Evolutionary conservation across 2,888 invertebrate species (phyloP).

Genomic region (Priocnemis perturbator): DNA sequence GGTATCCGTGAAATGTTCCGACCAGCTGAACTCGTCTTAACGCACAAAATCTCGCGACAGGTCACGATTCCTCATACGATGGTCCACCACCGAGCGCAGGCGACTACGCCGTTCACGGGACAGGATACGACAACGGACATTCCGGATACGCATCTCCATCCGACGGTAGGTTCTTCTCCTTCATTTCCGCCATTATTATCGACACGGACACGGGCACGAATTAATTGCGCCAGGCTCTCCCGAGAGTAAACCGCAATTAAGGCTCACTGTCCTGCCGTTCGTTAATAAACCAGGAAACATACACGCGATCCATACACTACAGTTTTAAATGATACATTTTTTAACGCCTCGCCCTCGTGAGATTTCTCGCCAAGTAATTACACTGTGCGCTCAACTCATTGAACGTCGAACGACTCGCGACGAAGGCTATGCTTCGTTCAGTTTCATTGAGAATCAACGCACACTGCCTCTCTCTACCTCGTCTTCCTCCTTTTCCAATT

Average conservation of each 20-base stretch:
- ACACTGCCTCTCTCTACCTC: too few relatives aligned
- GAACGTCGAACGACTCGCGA: too few relatives aligned
- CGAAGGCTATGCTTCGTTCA: too few relatives aligned
- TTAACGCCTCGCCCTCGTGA: too few relatives aligned
- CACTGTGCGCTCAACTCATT: too few relatives aligned
- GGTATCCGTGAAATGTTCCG: too few relatives aligned
- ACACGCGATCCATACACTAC: not conserved
- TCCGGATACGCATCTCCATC: constrained; percentile 53
- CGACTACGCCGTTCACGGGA: constrained; percentile 49
- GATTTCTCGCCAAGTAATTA: too few relatives aligned
- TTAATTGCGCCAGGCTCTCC: not conserved
- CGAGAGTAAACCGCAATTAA: not conserved
- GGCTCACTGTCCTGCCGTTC: not conserved
- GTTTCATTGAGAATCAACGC: too few relatives aligned
- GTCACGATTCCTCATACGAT: constrained; percentile 57
- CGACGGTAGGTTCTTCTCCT: constrained; percentile 54
- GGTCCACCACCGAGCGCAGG: constrained; percentile 61
- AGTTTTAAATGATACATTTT: not conserved
- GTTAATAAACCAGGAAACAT: not conserved
- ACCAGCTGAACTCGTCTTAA: too few relatives aligned
- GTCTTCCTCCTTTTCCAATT: too few relatives aligned
- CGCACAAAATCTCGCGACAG: constrained; percentile 25
- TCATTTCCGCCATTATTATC: constrained; percentile 9
- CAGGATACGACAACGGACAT: constrained; percentile 42
- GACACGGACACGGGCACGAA: not conserved